Conservation (phyloP, 2,888 invertebrate genomes). For the Taphrorychus bicolor region DNA sequence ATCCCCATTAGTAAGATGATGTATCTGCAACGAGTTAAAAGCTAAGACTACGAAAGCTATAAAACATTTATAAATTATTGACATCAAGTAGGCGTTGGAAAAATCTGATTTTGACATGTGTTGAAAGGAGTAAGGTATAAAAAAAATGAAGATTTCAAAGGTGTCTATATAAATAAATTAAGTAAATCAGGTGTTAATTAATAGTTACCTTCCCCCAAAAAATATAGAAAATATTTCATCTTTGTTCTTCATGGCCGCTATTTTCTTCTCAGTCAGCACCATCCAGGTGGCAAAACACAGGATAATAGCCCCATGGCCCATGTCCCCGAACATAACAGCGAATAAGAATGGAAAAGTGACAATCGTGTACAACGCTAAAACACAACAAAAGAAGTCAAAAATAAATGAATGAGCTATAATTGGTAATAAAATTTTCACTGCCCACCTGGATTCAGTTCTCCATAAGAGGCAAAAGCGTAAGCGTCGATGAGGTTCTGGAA, state of each 20-base stretch:
- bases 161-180: too few species aligned
- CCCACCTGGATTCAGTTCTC: constrained; percentile 73
- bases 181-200: background rate
- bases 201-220: constrained; percentile 69
- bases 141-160: too few species aligned
- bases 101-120: background rate
- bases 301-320: constrained; percentile 89
- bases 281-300: constrained; percentile 80
- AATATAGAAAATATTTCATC: constrained; percentile 80
- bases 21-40: constrained; percentile 62
- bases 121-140: background rate
- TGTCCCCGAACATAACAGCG: constrained; percentile 96
- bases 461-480: constrained; percentile 76
- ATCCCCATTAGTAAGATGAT: constrained; percentile 80
- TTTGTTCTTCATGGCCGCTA: constrained; percentile 70
- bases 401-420: too few species aligned
- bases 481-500: constrained; percentile 79
- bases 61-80: too few species aligned
- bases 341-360: constrained; percentile 96
- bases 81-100: too few species aligned
- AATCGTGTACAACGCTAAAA: constrained; percentile 62
- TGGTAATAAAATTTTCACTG: too few species aligned
- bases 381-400: constrained; percentile 7
- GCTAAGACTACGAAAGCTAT: background rate
- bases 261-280: constrained; percentile 78